Base-by-base conservation (phyloP, 2,888 invertebrate species). In the Drosophila stalkeri region DNA sequence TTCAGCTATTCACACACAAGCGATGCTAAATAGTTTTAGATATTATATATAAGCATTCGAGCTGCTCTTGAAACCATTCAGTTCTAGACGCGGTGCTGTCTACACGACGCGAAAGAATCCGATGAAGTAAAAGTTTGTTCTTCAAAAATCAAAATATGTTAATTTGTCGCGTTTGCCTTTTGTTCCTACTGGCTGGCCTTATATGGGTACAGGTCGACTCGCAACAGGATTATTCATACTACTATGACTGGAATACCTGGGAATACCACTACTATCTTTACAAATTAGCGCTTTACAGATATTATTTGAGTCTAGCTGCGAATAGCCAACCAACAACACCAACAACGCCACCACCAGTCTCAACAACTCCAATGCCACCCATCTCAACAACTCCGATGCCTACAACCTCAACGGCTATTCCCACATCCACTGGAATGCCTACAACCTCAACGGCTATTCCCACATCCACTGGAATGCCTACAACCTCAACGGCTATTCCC, bases 31-130 rank as follows among this genome's bases (percentile, higher is more conserved):
- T 37, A 37, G 44, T 43, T 44, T 44, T 20, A 52, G 52, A 59
- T 47, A 47, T 57, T 56, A 64, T 78, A 81, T 79, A 69, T 61
- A 81, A 79, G 51, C 77, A 52, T 44, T 69, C 55, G 43, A 41
- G 39, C 49, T 18, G 31, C 14, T 55, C 35, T 54, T 6, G 35
- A 27, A 20, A 8, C 20, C 55, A 54, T 44, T 81, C 73, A 80
- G 78, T 79, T 79, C 51, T 64, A 27, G 39, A 44, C 37, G 49
- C 12, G 35, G 33, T 51, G 72, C 54, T 52, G 60, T 41, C 51
- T 7, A 20, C 41, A 64, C 27, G 33, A 60, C 54, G 77, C 49
- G 37, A 35, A 62, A 46, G 66, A 59, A 54, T 60, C 37, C 43
- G 35, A 62, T 54, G 27, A 20, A 18, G 55, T 47, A 31, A 41